These are phyloP conservation scores for Eledona agricola DNA, from an alignment of 2,888 invertebrate genomes.

Conservation along the genomic window DNA sequence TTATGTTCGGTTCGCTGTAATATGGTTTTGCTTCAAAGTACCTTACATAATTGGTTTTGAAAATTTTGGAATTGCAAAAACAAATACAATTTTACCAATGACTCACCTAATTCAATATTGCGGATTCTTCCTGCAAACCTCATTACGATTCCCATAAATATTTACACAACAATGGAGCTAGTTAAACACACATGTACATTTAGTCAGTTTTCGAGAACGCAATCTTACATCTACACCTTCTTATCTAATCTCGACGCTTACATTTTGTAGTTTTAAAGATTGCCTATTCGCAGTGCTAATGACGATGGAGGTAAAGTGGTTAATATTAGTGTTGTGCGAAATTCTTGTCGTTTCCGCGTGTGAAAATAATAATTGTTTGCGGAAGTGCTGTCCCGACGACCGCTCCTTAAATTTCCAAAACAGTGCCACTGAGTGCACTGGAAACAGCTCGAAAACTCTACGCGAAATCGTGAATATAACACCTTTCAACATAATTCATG, in stretches of 20 bases:
- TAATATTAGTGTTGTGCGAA: slow-evolving; percentile 4
- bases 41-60: too few species aligned
- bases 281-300: neutral
- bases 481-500: slow-evolving; percentile 21
- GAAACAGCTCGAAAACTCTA: neutral
- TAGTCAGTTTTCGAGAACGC: slow-evolving; percentile 9
- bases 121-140: slow-evolving; percentile 4
- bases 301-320: too few species aligned
- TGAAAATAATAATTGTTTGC: slow-evolving; percentile 36
- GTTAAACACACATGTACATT: slow-evolving; percentile 3
- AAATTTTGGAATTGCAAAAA: too few species aligned
- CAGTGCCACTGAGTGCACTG: neutral
- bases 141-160: slow-evolving; percentile 17
- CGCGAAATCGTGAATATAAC: slow-evolving; percentile 1
- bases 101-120: neutral
- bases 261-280: slow-evolving; percentile 1
- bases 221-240: too few species aligned
- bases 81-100: too few species aligned
- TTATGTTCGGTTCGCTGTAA: too few species aligned
- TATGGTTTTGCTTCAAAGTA: too few species aligned
- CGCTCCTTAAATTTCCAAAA: neutral
- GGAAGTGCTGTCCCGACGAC: slow-evolving; percentile 43
- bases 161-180: slow-evolving; percentile 10
- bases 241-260: slow-evolving; percentile 32
- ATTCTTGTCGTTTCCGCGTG: neutral